These are phyloP conservation scores for Rhegmatorhina hoffmannsi DNA, from an alignment of 2,113 vertebrate genomes.

Conservation along the genomic window DNA sequence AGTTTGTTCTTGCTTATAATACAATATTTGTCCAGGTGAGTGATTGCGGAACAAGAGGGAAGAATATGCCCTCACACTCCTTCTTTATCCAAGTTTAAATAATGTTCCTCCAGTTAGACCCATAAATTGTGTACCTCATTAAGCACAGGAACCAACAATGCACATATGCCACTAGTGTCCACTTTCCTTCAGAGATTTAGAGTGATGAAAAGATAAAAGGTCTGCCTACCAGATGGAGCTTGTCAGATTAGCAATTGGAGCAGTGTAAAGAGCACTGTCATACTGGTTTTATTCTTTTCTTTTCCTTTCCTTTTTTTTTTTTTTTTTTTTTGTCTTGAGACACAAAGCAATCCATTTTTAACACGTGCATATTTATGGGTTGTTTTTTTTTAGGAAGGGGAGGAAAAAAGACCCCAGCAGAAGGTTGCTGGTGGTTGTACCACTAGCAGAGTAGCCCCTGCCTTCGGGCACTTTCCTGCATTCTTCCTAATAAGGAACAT, in stretches of 20 bases:
- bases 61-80: not conserved
- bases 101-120: conserved; percentile 10
- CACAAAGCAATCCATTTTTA: conserved; percentile 74
- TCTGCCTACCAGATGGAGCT: conserved; percentile 80
- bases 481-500: conserved; percentile 79
- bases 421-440: conserved; percentile 72
- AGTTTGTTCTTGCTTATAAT: not conserved
- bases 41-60: not conserved
- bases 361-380: conserved; percentile 76
- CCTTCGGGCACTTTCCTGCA: conserved; percentile 72
- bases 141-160: conserved; percentile 51
- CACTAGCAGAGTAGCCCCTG: conserved; percentile 59
- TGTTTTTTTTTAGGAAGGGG: not conserved
- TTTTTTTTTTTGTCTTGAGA: not conserved
- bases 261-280: conserved; percentile 69
- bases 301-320: too few relatives aligned
- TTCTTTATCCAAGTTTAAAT: conserved; percentile 11
- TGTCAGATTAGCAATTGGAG: conserved; percentile 80
- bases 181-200: conserved; percentile 74
- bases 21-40: not conserved
- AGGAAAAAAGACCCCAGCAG: conserved; percentile 63
- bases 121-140: conserved; percentile 69
- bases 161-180: conserved; percentile 76
- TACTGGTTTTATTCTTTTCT: not conserved
- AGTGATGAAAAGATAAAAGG: conserved; percentile 75